A percentile compares a stretch with the other conserved stretches of the same genome.
Evolutionary conservation across 2,888 invertebrate species (phyloP).

Genomic region (Polia nebulosa): DNA sequence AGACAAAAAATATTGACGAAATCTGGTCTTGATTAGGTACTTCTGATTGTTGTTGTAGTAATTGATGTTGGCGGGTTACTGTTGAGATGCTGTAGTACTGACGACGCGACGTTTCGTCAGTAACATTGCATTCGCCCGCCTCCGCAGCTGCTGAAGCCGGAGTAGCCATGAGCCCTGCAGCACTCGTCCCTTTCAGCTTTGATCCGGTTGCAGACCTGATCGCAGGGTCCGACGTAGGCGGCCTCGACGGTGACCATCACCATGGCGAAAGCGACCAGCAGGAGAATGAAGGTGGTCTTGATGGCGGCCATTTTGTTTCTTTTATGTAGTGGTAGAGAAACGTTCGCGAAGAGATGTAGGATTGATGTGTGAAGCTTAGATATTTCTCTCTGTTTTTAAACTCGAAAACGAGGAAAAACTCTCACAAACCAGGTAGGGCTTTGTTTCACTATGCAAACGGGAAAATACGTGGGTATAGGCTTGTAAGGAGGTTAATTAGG

Average conservation of each 20-base stretch:
- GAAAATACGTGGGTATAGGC: not conserved
- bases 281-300: slow-evolving; percentile 9
- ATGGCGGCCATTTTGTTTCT: not conserved
- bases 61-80: not conserved
- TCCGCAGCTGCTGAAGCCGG: not conserved
- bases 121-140: not conserved
- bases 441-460: not conserved
- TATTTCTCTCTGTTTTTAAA: not conserved
- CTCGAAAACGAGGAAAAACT: not conserved
- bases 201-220: slow-evolving; percentile 3
- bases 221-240: slow-evolving; percentile 7
- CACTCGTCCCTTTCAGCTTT: slow-evolving; percentile 5
- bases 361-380: not conserved
- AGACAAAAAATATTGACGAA: not conserved
- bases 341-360: not conserved
- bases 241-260: not conserved
- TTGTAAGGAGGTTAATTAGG: not conserved
- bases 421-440: not conserved
- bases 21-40: not conserved
- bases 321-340: not conserved
- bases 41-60: not conserved
- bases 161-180: slow-evolving; percentile 18
- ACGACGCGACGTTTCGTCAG: not conserved
- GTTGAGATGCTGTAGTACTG: not conserved
- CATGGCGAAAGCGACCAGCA: slow-evolving; percentile 19